Base-by-base conservation (phyloP, 1,140 invertebrate species). In the Drosophila serrata region DNA sequence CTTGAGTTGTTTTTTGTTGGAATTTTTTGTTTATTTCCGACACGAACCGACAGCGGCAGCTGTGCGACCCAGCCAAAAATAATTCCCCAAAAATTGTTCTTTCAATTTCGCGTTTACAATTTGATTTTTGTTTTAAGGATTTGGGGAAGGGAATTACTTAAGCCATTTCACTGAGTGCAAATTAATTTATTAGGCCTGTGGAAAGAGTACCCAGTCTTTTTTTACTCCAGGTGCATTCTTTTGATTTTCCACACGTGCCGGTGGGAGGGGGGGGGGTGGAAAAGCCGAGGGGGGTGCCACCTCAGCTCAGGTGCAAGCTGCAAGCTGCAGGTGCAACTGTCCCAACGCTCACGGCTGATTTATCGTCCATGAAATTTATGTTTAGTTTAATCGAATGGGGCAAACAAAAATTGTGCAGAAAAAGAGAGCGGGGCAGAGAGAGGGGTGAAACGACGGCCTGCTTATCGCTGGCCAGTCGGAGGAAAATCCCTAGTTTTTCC, bases 321-420 rank as follows among this genome's bases (percentile, higher is more conserved):
- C 61, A 73, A 42, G 74, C 55, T 77, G 74, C 75, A 77, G 55
- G 74, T 77, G 75, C 75, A 78, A 77, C 74, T 78, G 48, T 67
- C 64, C 51, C 75, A 77, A 65, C 81, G 77, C 81, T 85, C 73
- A 68, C 67, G 77, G 76, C 81, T 85, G 81, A 85, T 85, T 85
- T 85, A 85, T 85, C 63, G 81, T 80, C 76, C 81, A 85, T 85
- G 75, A 85, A 85, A 85, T 85, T 85, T 85, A 85, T 85, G 81
- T 85, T 85, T 85, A 85, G 81, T 85, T 85, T 85, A 85, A 85
- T 85, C 81, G 82, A 85, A 85, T 80, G 76, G 81, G 77, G 81
- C 81, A 85, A 69, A 79, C 77, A 62, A 64, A 84, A 82, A 84
- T 61, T 55, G 62, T 56, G 68, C 79, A 75, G 46, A 60, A n/a